Evolutionary conservation across 2,888 invertebrate species (phyloP).

Genomic region (Orthosia cruda): DNA sequence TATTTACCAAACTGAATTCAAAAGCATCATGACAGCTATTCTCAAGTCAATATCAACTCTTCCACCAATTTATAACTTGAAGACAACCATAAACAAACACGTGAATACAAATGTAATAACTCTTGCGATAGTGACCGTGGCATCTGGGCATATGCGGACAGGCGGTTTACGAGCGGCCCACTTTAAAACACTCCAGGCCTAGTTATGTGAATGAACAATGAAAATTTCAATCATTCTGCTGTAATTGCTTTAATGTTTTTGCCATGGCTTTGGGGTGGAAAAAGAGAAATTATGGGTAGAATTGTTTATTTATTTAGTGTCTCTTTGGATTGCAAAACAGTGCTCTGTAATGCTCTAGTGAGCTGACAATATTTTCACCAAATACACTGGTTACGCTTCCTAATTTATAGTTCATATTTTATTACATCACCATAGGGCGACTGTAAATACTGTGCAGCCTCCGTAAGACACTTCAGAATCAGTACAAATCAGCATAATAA

Average conservation of each 20-base stretch:
- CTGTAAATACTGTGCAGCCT: too few relatives aligned
- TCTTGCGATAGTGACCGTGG: slow-evolving; percentile 44
- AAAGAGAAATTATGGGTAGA: slow-evolving; percentile 16
- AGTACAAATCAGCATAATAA: background rate
- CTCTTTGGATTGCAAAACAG: background rate
- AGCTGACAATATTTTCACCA: background rate
- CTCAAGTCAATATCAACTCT: background rate
- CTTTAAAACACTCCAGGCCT: slow-evolving; percentile 59
- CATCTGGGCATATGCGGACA: slow-evolving; percentile 66
- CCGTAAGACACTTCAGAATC: background rate
- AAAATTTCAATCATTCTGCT: slow-evolving; percentile 68
- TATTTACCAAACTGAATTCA: too few relatives aligned
- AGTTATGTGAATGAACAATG: slow-evolving; percentile 65
- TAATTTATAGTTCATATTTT: too few relatives aligned
- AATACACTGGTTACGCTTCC: too few relatives aligned
- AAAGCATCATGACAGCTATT: too few relatives aligned
- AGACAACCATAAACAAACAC: slow-evolving; percentile 6
- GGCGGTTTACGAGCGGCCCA: slow-evolving; percentile 59
- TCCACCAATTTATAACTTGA: background rate
- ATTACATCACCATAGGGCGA: too few relatives aligned
- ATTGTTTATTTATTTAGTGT: background rate
- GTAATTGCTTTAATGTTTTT: slow-evolving; percentile 58
- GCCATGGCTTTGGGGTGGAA: slow-evolving; percentile 16
- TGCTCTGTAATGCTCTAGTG: background rate
- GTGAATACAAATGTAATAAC: slow-evolving; percentile 57